Evolutionary conservation across 2,888 invertebrate genomes (phyloP).

Genomic region (Drosophila diplacantha): DNA sequence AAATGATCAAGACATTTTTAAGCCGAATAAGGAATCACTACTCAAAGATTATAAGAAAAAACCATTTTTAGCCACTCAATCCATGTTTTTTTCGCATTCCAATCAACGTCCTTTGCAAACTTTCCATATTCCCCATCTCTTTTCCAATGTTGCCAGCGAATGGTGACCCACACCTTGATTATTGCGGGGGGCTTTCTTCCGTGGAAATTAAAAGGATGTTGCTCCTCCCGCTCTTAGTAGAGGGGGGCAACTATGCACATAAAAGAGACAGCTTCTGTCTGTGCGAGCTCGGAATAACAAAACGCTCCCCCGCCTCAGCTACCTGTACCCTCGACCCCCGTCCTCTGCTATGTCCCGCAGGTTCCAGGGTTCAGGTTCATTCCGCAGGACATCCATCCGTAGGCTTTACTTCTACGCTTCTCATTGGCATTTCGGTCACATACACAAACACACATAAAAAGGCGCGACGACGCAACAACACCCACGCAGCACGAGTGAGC

Average conservation of each 20-base stretch:
- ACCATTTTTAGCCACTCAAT: background rate
- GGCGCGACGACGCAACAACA: slow-evolving; percentile 54
- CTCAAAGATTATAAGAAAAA: background rate
- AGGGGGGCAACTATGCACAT: slow-evolving; percentile 27
- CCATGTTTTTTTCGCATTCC: slow-evolving; percentile 2
- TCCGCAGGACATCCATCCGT: slow-evolving; percentile 30
- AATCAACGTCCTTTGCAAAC: slow-evolving; percentile 2
- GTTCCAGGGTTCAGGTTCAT: slow-evolving; percentile 28
- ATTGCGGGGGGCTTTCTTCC: background rate
- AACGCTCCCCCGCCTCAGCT: slow-evolving; percentile 17
- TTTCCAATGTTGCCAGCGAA: slow-evolving; percentile 20
- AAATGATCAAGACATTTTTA: too few relatives aligned
- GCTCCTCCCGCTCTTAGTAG: slow-evolving; percentile 6
- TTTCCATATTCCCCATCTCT: background rate
- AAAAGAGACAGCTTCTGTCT: slow-evolving; percentile 50
- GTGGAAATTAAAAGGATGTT: slow-evolving; percentile 27
- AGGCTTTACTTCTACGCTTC: slow-evolving; percentile 66
- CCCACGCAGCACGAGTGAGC: slow-evolving; percentile 48
- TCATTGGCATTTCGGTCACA: slow-evolving; percentile 77
- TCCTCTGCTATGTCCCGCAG: slow-evolving; percentile 6
- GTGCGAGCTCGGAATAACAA: slow-evolving; percentile 62
- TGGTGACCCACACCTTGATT: slow-evolving; percentile 30
- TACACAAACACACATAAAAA: slow-evolving; percentile 75
- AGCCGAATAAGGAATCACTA: too few relatives aligned
- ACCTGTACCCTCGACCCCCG: slow-evolving; percentile 11